Base-by-base conservation (phyloP, 2,113 vertebrate genomes). In the Calonectris borealis region DNA sequence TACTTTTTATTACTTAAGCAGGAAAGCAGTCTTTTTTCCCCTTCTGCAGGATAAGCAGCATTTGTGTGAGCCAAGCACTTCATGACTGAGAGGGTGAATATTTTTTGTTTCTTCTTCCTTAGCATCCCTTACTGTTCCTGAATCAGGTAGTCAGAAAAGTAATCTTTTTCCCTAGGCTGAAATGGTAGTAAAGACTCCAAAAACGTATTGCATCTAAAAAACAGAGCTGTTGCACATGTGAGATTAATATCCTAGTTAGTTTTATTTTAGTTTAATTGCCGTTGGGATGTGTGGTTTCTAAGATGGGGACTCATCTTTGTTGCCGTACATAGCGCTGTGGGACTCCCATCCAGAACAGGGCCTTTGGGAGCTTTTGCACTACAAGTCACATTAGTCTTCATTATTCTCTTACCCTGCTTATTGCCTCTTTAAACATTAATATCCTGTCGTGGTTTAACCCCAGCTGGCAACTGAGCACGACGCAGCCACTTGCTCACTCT, bases 381-480 rank as follows among this genome's bases (percentile, higher is more conserved):
- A 6, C 73, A 76, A 40, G 10, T 94, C 40, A 6, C 68, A 75
- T 86, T 71, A 87, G 13, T 92, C 88, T 86, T 94, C 73, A 66
- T 96, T 95, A 69, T 85, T 93, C 57, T 89, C 78, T 68, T 80
- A 42, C 13, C 4, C 49, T 93, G 69, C 65, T 65, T 82, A 82
- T 93, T 19, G 15, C 81, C 83, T 91, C 57, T 95, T 94, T 57
- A 85, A 96, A 91, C 42, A 79, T 89, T 76, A 72, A 48, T 60
- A 65, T 77, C 34, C 31, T 19, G 46, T 46, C 9, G 19, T 46
- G 46, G 46, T 46, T 46, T 46, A 46, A 46, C 46, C 46, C 46
- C 46, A 19, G 46, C 46, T 4, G 46, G 18, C 18, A 46, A 46
- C 18, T 46, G 19, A 46, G 46, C 46, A 19, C 46, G 18, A 46